These are phyloP conservation scores for Helicolenus hilgendorfi DNA, from an alignment of 2,797 vertebrate species.

Conservation along the genomic window DNA sequence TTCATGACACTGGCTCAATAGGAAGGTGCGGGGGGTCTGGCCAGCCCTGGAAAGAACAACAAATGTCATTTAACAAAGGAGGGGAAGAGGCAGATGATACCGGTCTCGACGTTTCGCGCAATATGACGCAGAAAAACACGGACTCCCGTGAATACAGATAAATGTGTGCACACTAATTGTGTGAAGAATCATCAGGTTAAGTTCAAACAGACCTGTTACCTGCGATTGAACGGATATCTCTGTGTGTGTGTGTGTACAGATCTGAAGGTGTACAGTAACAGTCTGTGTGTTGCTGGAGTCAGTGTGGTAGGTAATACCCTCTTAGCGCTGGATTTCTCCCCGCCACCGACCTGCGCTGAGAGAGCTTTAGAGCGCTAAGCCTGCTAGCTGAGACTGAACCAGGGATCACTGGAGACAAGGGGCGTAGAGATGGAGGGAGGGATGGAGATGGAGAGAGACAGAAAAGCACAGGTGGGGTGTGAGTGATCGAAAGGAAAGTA, in stretches of 20 bases:
- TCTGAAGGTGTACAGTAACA: constrained; percentile 2
- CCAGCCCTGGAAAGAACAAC: constrained; percentile 76
- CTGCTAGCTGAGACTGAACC: constrained; percentile 78
- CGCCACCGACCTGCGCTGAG: constrained; percentile 65
- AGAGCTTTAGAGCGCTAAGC: constrained; percentile 83
- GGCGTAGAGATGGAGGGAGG: constrained; percentile 42
- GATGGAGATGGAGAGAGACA: constrained; percentile 6
- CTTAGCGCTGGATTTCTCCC: constrained; percentile 79
- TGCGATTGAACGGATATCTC: neutral
- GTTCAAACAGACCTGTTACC: neutral
- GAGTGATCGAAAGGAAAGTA: constrained; percentile 44
- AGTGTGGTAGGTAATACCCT: constrained; percentile 78
- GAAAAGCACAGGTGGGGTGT: constrained; percentile 33
- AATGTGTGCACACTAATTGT: neutral
- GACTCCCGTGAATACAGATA: neutral
- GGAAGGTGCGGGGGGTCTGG: constrained; percentile 77
- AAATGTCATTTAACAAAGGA: constrained; percentile 77
- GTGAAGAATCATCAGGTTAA: neutral
- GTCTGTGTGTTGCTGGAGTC: constrained; percentile 36
- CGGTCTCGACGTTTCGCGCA: neutral
- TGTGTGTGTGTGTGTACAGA: neutral
- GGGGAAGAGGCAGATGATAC: constrained; percentile 46
- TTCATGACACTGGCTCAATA: constrained; percentile 85
- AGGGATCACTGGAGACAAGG: constrained; percentile 76
- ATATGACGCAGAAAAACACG: neutral